A percentile compares a stretch with the other conserved stretches of the same genome.
Evolutionary conservation across 1,140 invertebrate genomes (phyloP).

Genomic region (Diachasmimorpha longicaudata): DNA sequence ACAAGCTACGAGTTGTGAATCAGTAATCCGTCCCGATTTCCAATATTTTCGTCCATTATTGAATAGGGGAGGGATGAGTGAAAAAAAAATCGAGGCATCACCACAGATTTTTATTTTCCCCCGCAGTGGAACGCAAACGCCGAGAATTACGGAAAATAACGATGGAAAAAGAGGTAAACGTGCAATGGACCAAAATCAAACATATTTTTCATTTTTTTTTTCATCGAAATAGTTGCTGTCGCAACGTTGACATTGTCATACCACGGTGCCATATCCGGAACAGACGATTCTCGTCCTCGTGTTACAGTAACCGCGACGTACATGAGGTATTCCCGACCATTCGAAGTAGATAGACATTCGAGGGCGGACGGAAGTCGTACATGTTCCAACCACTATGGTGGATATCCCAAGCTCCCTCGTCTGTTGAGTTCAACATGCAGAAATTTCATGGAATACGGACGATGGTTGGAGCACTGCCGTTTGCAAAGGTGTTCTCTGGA

Average conservation of each 20-base stretch:
- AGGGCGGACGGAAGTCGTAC: slow-evolving; percentile 24
- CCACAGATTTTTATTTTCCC: neutral
- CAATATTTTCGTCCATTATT: neutral
- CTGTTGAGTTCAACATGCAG: neutral
- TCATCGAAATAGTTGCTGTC: neutral
- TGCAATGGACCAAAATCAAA: neutral
- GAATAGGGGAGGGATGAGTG: neutral
- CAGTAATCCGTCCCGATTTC: neutral
- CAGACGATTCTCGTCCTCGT: neutral
- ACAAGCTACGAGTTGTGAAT: neutral
- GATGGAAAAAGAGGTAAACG: neutral
- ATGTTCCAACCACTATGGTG: neutral
- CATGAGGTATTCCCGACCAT: slow-evolving; percentile 11
- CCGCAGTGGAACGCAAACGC: neutral
- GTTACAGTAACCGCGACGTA: slow-evolving; percentile 3
- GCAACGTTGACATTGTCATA: slow-evolving; percentile 17
- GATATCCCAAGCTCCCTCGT: neutral
- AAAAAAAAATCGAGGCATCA: neutral
- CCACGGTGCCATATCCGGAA: slow-evolving; percentile 10
- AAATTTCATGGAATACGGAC: neutral
- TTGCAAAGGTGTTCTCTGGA: neutral
- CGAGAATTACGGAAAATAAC: neutral
- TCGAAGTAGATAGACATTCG: slow-evolving; percentile 19
- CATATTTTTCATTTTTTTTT: neutral
- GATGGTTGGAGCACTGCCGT: neutral